Conservation (phyloP, 2,797 vertebrate species). For the Poeciliopsis gracilis region DNA sequence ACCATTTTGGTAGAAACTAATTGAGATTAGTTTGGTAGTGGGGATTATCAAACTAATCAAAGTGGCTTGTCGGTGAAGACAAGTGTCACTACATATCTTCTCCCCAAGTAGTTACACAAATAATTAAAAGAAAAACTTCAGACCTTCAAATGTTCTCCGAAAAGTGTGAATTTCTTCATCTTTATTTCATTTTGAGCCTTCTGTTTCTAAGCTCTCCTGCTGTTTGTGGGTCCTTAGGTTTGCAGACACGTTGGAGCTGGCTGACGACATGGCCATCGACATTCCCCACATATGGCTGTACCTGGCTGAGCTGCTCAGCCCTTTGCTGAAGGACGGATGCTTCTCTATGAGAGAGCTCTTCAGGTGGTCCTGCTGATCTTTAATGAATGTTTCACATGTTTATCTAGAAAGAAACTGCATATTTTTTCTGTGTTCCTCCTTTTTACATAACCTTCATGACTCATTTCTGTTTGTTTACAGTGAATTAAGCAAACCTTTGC, state of each 20-base stretch:
- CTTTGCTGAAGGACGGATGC: slow-evolving; percentile 92
- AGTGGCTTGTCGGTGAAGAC: no score
- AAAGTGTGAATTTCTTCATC: neutral
- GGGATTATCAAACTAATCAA: no score
- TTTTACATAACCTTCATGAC: neutral
- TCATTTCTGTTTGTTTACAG: slow-evolving; percentile 77
- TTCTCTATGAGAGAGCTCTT: slow-evolving; percentile 96
- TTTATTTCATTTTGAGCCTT: neutral
- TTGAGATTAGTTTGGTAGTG: no score
- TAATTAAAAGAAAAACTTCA: neutral
- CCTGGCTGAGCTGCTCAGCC: slow-evolving; percentile 92
- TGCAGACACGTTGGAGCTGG: slow-evolving; percentile 91
- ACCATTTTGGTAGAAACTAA: no score
- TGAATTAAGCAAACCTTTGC: slow-evolving; percentile 98
- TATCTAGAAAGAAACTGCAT: neutral
- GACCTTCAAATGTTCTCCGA: neutral
- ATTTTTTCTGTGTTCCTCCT: neutral
- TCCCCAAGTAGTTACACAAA: neutral
- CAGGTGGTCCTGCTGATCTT: slow-evolving; percentile 73
- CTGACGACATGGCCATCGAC: slow-evolving; percentile 98
- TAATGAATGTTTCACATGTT: neutral
- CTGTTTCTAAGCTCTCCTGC: neutral
- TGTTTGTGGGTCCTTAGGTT: slow-evolving; percentile 77
- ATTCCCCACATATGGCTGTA: slow-evolving; percentile 98
- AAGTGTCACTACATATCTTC: neutral